Conservation (phyloP, 2,888 invertebrate genomes). For the Miltochrista miniata region DNA sequence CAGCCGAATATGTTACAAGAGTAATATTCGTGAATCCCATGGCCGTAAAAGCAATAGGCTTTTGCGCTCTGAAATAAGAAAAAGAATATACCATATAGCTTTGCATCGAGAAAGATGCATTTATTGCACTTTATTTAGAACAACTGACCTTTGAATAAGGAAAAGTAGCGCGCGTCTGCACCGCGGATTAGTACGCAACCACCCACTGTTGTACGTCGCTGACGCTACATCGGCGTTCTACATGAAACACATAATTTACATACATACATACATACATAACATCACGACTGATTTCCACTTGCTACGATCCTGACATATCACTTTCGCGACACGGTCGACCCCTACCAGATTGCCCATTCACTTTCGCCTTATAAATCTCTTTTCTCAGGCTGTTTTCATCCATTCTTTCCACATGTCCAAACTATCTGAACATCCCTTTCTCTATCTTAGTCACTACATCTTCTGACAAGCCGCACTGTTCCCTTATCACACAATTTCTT, state of each 20-base stretch:
- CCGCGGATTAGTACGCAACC: constrained; percentile 67
- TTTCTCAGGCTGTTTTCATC: too few species aligned
- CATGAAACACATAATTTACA: constrained; percentile 25
- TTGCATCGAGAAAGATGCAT: background rate
- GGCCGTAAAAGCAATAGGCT: constrained; percentile 73
- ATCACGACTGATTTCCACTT: too few species aligned
- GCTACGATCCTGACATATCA: too few species aligned
- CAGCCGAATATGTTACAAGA: constrained; percentile 69
- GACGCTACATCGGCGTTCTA: constrained; percentile 68
- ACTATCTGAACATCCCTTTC: too few species aligned
- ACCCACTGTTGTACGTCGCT: constrained; percentile 69
- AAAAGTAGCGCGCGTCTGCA: constrained; percentile 66
- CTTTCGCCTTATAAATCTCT: too few species aligned
- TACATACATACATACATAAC: background rate
- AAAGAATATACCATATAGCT: background rate
- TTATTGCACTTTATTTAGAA: constrained; percentile 6
- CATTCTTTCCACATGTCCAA: too few species aligned
- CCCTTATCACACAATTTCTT: too few species aligned
- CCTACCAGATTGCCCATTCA: too few species aligned
- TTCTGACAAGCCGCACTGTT: too few species aligned
- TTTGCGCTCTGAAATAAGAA: constrained; percentile 63
- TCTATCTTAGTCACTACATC: too few species aligned
- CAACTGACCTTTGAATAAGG: constrained; percentile 63
- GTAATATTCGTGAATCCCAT: constrained; percentile 75
- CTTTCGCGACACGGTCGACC: too few species aligned